phyloP scores from a whole-genome alignment of 2,888 invertebrate species.

The Hirudinaria manillensis region DNA sequence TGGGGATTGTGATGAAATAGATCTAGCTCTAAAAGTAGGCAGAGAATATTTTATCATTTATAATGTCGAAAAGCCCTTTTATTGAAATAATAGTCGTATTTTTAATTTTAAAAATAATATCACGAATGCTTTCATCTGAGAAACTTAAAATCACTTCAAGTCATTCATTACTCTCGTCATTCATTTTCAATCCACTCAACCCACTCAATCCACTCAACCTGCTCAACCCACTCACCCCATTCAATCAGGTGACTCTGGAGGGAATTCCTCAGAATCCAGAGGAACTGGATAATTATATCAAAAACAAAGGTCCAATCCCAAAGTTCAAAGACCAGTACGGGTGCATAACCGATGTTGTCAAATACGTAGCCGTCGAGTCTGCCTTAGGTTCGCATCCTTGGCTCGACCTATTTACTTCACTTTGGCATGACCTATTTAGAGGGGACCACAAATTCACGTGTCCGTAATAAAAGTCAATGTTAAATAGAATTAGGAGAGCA shows the following conservation, averaged over 20 bases:
- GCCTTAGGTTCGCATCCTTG: conserved; percentile 46
- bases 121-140: too few species aligned
- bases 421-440: not conserved
- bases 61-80: not conserved
- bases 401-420: not conserved
- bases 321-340: conserved; percentile 54
- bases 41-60: not conserved
- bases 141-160: too few species aligned
- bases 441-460: not conserved
- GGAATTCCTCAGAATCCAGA: conserved; percentile 55
- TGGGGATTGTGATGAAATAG: not conserved
- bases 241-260: conserved; percentile 51
- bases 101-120: too few species aligned
- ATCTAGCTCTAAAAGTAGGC: too few species aligned
- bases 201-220: too few species aligned
- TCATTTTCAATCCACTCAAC: too few species aligned
- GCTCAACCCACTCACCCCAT: too few species aligned
- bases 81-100: not conserved
- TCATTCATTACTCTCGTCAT: too few species aligned
- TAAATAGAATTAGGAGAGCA: not conserved
- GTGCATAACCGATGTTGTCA: conserved; percentile 55
- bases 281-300: conserved; percentile 53
- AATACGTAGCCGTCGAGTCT: conserved; percentile 48
- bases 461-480: not conserved
- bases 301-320: conserved; percentile 54